Evolutionary conservation across 2,888 invertebrate species (phyloP), one percentile per base, ranked within the genome.

Genomic region (Conistra vaccinii): DNA sequence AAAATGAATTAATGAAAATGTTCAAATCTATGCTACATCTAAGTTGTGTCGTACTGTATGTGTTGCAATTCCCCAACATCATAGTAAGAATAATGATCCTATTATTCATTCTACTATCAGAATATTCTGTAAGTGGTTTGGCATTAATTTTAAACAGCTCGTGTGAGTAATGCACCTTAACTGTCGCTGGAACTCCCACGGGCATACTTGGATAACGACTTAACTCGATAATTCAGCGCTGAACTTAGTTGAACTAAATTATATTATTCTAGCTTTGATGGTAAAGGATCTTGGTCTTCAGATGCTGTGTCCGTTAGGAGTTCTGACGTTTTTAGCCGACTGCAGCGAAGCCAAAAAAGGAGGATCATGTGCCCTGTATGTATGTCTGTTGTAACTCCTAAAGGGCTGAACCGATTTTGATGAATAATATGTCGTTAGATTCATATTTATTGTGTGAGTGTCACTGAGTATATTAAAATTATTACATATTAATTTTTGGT

Each of bases 221-320:
- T 78, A 75, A 78, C 83, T 85, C 72, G 55, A 85, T 84, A 85
- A 75, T 81, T 65, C 69, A 65, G 60, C 26, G 20, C 69, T 60
- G 42, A 84, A 75, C 72, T 83, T 66, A 63, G 78, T 69, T 69
- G 17, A 53, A 67, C 55, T 76, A 72, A 73, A 85, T 78, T 73
- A 81, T 79, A 71, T 66, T 84, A 83, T 79, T 71, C 60, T 39
- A 45, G 70, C 79, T 82, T 79, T 75, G 72, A 80, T 60, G 72
- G 61, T 53, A 62, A 29, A 76, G 55, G 58, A 85, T 62, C 57
- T n/a, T n/a, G n/a, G n/a, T n/a, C 20, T 42, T 45, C n/a, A 20
- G 29, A 68, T 60, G 62, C 69, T 45, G 4, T 26, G 35, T 66
- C 39, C 32, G 14, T 35, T 23, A 35, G 32, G 62, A 45, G 45